Base-by-base conservation (phyloP, 2,888 invertebrate species). In the Ophraella communa region DNA sequence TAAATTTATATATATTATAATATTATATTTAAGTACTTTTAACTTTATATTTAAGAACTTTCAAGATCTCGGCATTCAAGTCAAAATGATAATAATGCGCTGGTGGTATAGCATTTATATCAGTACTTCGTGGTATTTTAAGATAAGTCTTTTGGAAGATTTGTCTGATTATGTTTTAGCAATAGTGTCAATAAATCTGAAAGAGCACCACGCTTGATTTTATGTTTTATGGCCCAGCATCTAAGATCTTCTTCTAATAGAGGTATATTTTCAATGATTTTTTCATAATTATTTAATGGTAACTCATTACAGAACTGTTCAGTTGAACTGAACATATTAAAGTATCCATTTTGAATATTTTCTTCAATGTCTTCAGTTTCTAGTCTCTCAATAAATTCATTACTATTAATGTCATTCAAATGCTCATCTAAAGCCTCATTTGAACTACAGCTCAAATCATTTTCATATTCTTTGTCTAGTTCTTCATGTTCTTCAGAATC, bases 171-270 rank as follows among this genome's bases (percentile, higher is more conserved):
- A 52, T 52, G 30, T 14, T 52, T 52, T 52, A 10, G 52, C 52
- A 52, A 52, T 52, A 52, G 18, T 52, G 23, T 52, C 52, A 52
- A 52, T 24, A 52, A 52, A 27, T 52, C 52, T 52, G 52, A 52
- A 52, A 52, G 30, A 27, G 52, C 30, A 52, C 23, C 27, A 52
- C 52, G 52, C 52, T 52, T 52, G 52, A 52, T 30, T 52, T 52
- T 52, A 52, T 52, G 52, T 30, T 27, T 52, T 52, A 30, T 52
- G 30, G 30, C 52, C 52, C 52, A 52, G 30, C 14, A 52, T 52
- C 18, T 52, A 52, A 30, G 52, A 52, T 52, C 52, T 52, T 52
- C 52, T 14, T 52, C 52, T 27, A 52, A 52, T 30, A 52, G 14
- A 30, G 24, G 52, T 27, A 52, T 52, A n/a, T 52, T 52, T 30